Conservation (phyloP, 1,140 invertebrate species). For the Meloidogyne exigua region DNA sequence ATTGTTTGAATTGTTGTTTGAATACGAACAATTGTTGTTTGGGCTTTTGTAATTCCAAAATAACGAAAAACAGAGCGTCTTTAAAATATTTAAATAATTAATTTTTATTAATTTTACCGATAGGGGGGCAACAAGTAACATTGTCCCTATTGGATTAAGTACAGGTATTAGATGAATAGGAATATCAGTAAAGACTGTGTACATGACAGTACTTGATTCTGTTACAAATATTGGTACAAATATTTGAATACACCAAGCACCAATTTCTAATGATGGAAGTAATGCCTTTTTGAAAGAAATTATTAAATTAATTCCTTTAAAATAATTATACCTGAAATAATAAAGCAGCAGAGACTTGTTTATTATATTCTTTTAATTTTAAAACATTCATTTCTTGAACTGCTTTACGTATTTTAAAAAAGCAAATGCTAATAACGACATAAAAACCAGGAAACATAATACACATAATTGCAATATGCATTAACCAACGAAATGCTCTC, state of each 20-base stretch:
- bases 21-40: slow-evolving; percentile 6
- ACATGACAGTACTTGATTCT: background rate
- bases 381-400: slow-evolving; percentile 12
- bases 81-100: background rate
- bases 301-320: background rate
- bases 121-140: slow-evolving; percentile 1
- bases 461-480: slow-evolving; percentile 1
- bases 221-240: slow-evolving; percentile 1
- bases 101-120: background rate
- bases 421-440: background rate
- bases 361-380: slow-evolving; percentile 11
- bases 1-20: slow-evolving; percentile 6
- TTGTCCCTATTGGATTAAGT: slow-evolving; percentile 2
- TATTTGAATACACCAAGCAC: slow-evolving; percentile 4
- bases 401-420: background rate
- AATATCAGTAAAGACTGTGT: slow-evolving; percentile 7
- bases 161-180: slow-evolving; percentile 6
- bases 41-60: slow-evolving; percentile 3
- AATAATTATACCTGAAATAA: slow-evolving; percentile 2
- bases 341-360: slow-evolving; percentile 15
- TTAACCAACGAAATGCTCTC: background rate
- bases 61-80: background rate
- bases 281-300: background rate
- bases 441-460: slow-evolving; percentile 5
- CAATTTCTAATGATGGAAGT: background rate